Evolutionary conservation across 1,140 invertebrate genomes (phyloP).

Genomic region (Ips nitidus): DNA sequence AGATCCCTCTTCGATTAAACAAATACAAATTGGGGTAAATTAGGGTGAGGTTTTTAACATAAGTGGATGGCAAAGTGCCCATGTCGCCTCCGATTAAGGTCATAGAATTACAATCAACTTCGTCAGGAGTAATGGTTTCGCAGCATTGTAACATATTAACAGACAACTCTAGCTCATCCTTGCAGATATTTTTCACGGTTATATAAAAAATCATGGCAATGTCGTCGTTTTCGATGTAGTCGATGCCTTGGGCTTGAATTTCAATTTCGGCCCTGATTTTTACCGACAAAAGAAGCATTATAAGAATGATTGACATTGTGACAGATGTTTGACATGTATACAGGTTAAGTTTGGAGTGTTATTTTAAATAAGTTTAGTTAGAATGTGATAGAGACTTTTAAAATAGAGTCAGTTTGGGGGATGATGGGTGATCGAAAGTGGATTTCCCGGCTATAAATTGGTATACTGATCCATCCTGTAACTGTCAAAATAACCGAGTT

Average conservation of each 20-base stretch:
- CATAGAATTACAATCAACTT: conserved; percentile 31
- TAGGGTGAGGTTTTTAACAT: conserved; percentile 35
- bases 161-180: conserved; percentile 33
- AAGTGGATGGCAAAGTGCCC: conserved; percentile 24
- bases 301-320: conserved; percentile 8
- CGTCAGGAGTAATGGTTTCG: conserved; percentile 21
- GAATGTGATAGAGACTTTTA: conserved; percentile 8
- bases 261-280: conserved; percentile 20
- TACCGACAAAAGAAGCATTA: conserved; percentile 10
- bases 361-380: too few relatives aligned
- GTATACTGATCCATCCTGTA: too few relatives aligned
- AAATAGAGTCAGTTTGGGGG: background rate
- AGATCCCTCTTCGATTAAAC: conserved; percentile 29
- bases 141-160: conserved; percentile 36
- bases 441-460: too few relatives aligned
- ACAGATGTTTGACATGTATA: too few relatives aligned
- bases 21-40: conserved; percentile 38
- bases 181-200: conserved; percentile 30
- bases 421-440: too few relatives aligned
- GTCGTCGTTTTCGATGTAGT: conserved; percentile 28
- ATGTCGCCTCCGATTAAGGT: conserved; percentile 37
- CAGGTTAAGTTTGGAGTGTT: too few relatives aligned
- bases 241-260: conserved; percentile 25
- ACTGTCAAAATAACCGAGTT: too few relatives aligned
- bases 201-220: conserved; percentile 36